Base-by-base conservation (phyloP, 2,888 invertebrate genomes). In the Lithophane ornitopus region DNA sequence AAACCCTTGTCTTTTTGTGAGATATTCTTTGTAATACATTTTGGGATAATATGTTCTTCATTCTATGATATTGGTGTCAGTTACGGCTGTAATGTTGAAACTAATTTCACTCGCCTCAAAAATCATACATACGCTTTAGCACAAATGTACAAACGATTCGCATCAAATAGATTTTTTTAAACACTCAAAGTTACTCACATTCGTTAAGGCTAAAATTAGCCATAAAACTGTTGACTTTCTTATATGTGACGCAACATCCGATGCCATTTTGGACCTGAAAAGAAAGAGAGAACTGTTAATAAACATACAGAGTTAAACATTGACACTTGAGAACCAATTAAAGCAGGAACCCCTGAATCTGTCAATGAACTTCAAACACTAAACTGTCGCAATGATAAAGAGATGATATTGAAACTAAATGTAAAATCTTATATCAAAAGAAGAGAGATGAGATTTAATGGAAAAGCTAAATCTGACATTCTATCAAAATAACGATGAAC, bases 181-280 rank as follows among this genome's bases (percentile, higher is more conserved):
- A 9, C 2, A 67, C 19, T 58, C 0, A 66, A 74, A 59, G 44
- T 41, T 85, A 96, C 96, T 96, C 89, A 96, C 96, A 92, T 94
- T 95, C 76, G 94, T 90, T 90, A 95, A 91, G 82, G 95, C 94
- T 89, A 96, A 88, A 76, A 95, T 92, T 72, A 96, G 90, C 93
- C 95, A 96, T 85, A 96, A 87, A 80, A 94, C 91, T 85, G 95
- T 92, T 82, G 94, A 94, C 90, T 93, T 92, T 86, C 94, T 92
- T 94, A 95, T 93, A 80, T 94, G 93, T 89, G 96, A 93, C 87
- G 94, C 92, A 84, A 95, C 89, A 91, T 94, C 94, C 84, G 94
- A 93, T 90, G 95, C 94, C 96, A 96, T 96, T 91, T 93, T 94
- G 88, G 92, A 95, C 96, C 96, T 96, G 95, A 58, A 94, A 94